These are phyloP conservation scores for Anoplolepis gracilipes DNA, from an alignment of 1,140 invertebrate species.

Conservation along the genomic window DNA sequence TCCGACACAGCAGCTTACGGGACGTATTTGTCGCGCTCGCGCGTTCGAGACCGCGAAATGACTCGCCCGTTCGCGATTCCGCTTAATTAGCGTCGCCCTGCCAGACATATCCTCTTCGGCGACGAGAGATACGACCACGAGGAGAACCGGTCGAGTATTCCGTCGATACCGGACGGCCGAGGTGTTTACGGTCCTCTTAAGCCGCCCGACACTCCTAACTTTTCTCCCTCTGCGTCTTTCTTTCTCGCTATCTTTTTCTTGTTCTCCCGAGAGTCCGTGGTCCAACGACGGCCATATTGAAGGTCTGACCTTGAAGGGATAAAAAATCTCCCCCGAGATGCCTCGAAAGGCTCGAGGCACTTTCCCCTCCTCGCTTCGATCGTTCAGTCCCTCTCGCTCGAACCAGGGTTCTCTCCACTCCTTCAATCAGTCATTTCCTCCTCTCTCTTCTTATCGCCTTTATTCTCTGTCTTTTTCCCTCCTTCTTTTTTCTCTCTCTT, in stretches of 20 bases:
- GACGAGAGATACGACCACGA: conserved; percentile 17
- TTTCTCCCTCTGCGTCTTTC: conserved; percentile 40
- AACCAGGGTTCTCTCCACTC: conserved; percentile 68
- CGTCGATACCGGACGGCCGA: conserved; percentile 70
- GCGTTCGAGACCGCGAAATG: conserved; percentile 25
- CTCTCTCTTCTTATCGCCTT: conserved; percentile 62
- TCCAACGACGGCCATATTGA: conserved; percentile 82
- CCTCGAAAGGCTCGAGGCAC: conserved; percentile 73
- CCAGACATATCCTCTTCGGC: conserved; percentile 22
- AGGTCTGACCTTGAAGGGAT: conserved; percentile 84
- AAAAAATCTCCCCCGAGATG: conserved; percentile 82
- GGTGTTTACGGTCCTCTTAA: conserved; percentile 80
- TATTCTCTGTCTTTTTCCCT: conserved; percentile 15
- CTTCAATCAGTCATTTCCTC: conserved; percentile 74
- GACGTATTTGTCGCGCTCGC: conserved; percentile 32
- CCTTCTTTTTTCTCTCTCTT: conserved; percentile 35
- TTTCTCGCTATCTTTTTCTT: conserved; percentile 58
- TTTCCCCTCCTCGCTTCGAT: conserved; percentile 61
- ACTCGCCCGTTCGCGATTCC: conserved; percentile 38
- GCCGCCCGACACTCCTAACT: conserved; percentile 68
- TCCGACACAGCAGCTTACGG: not conserved
- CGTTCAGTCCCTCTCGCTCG: conserved; percentile 54
- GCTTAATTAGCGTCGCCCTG: conserved; percentile 48
- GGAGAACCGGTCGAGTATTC: conserved; percentile 64
- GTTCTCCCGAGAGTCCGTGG: conserved; percentile 75